A percentile compares a stretch with the other conserved stretches of the same genome.
Evolutionary conservation across 1,140 invertebrate species (phyloP).

Genomic region (Zaprionus lachaisei): DNA sequence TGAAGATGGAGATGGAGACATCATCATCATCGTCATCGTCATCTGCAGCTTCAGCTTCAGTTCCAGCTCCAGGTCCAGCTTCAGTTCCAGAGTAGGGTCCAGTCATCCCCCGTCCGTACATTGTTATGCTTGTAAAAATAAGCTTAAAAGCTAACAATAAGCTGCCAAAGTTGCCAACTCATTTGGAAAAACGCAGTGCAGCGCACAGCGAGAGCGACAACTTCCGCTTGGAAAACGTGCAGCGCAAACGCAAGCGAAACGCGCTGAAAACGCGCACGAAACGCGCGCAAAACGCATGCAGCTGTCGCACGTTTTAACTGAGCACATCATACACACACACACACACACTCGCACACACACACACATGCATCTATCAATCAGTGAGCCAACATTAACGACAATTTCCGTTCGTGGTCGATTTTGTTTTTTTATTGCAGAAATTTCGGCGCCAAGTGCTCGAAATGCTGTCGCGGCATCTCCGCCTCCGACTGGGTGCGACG

Average conservation of each 20-base stretch:
- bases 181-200: conserved; percentile 72
- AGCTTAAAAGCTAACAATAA: conserved; percentile 83
- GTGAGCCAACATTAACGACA: conserved; percentile 36
- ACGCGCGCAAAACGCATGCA: conserved; percentile 23
- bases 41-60: conserved; percentile 37
- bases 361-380: not conserved
- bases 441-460: conserved; percentile 98
- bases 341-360: not conserved
- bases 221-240: conserved; percentile 75
- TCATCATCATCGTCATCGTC: conserved; percentile 44
- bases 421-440: conserved; percentile 89
- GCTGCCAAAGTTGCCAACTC: conserved; percentile 78
- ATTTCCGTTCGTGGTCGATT: conserved; percentile 45
- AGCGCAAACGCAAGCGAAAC: conserved; percentile 36
- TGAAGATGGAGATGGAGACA: conserved; percentile 40
- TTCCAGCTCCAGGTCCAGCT: conserved; percentile 15
- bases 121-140: conserved; percentile 83
- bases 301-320: conserved; percentile 12
- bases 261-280: conserved; percentile 20
- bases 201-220: conserved; percentile 44
- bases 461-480: conserved; percentile 96
- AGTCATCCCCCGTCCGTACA: conserved; percentile 49
- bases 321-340: not conserved
- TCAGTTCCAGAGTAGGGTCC: conserved; percentile 26
- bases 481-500: conserved; percentile 98